phyloP scores from a whole-genome alignment of 2,797 vertebrate genomes.

The Oreonectes daqikongensis region DNA sequence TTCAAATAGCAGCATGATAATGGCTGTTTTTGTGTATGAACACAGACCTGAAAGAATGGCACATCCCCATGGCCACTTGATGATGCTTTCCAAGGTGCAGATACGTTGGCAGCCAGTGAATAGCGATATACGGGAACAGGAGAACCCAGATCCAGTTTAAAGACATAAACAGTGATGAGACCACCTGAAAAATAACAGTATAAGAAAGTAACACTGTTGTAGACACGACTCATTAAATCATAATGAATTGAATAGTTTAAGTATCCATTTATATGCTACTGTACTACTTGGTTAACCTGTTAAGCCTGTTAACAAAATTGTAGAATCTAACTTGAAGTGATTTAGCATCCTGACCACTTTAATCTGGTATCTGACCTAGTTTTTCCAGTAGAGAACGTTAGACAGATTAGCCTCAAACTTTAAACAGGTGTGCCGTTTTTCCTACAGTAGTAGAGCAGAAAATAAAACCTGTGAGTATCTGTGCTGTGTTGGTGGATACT shows the following conservation, averaged over 20 bases:
- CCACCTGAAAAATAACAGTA: slow-evolving; percentile 69
- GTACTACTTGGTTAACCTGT: too few relatives aligned
- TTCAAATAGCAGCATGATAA: neutral
- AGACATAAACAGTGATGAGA: slow-evolving; percentile 87
- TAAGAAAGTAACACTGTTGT: neutral
- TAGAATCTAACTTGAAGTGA: neutral
- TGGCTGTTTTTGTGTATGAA: neutral
- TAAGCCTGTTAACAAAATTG: neutral
- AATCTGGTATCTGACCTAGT: neutral
- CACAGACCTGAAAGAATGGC: slow-evolving; percentile 89
- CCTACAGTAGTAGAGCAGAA: neutral
- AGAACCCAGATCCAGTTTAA: slow-evolving; percentile 81
- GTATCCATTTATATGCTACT: too few relatives aligned
- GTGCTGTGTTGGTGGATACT: slow-evolving; percentile 43
- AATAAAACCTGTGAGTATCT: slow-evolving; percentile 38
- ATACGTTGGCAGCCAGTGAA: slow-evolving; percentile 86
- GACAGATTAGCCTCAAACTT: slow-evolving; percentile 13
- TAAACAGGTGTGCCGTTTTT: slow-evolving; percentile 16
- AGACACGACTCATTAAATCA: too few relatives aligned
- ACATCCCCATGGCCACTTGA: slow-evolving; percentile 83
- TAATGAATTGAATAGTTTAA: too few relatives aligned
- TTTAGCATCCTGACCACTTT: neutral
- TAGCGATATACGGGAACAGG: slow-evolving; percentile 85
- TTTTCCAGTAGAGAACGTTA: neutral
- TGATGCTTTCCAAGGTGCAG: slow-evolving; percentile 84